These are phyloP conservation scores for Drosophila chauvacae DNA, from an alignment of 1,140 invertebrate genomes.

Conservation along the genomic window DNA sequence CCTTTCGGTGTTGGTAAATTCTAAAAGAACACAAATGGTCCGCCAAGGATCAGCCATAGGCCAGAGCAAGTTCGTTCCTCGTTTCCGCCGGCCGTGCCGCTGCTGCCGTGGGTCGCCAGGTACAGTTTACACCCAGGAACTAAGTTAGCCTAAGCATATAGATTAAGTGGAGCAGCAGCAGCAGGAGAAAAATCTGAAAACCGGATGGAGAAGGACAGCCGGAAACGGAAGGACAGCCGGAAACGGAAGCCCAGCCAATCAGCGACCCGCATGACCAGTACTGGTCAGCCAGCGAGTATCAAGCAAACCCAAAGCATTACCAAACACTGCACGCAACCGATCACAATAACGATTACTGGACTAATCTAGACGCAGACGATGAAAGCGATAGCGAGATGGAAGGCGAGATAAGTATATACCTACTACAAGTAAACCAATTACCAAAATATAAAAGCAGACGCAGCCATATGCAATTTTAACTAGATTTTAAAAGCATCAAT, in stretches of 20 bases:
- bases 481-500: slow-evolving; percentile 83
- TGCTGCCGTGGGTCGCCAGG: slow-evolving; percentile 45
- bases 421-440: slow-evolving; percentile 75
- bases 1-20: slow-evolving; percentile 65
- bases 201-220: slow-evolving; percentile 36
- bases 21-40: slow-evolving; percentile 37
- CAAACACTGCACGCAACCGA: slow-evolving; percentile 39
- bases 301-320: slow-evolving; percentile 53
- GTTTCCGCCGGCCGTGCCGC: slow-evolving; percentile 32
- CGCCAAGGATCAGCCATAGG: slow-evolving; percentile 50
- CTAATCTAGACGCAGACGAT: slow-evolving; percentile 44
- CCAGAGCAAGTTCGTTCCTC: slow-evolving; percentile 46
- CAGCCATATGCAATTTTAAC: slow-evolving; percentile 81
- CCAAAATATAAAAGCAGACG: slow-evolving; percentile 76
- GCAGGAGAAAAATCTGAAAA: slow-evolving; percentile 20
- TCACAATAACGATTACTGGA: slow-evolving; percentile 32
- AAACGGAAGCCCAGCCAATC: slow-evolving; percentile 28
- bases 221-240: slow-evolving; percentile 27
- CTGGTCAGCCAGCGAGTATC: slow-evolving; percentile 26
- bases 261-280: slow-evolving; percentile 24
- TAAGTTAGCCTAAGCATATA: slow-evolving; percentile 56
- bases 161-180: slow-evolving; percentile 37
- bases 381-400: slow-evolving; percentile 49
- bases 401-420: slow-evolving; percentile 68
- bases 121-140: slow-evolving; percentile 70